Percentiles rank a stretch among this genome's conserved stretches.
These are phyloP conservation scores for Polypterus senegalus DNA, from an alignment of 2,113 vertebrate species.

Conservation along the genomic window DNA sequence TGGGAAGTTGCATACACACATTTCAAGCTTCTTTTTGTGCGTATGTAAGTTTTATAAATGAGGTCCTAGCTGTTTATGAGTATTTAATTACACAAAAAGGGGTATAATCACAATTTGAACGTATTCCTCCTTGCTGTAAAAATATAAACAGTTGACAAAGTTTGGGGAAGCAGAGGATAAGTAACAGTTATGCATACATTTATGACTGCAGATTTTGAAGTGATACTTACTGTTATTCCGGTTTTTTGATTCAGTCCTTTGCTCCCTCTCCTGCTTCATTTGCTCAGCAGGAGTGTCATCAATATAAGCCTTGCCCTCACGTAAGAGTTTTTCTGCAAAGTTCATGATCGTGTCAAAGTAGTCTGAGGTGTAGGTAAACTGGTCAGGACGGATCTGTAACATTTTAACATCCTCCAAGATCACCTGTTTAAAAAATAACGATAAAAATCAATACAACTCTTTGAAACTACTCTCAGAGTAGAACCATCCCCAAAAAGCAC, in stretches of 20 bases:
- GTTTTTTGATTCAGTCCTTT: slow-evolving; percentile 72
- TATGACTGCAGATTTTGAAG: background rate
- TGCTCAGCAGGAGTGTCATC: slow-evolving; percentile 84
- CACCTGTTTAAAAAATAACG: slow-evolving; percentile 50
- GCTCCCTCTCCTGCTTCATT: slow-evolving; percentile 91
- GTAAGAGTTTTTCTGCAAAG: slow-evolving; percentile 76
- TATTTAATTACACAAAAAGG: background rate
- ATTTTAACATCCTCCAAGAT: slow-evolving; percentile 92
- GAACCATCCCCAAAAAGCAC: too few relatives aligned
- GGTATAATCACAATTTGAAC: background rate
- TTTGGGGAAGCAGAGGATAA: background rate
- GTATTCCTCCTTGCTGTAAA: background rate
- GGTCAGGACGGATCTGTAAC: slow-evolving; percentile 90
- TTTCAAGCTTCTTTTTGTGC: too few relatives aligned
- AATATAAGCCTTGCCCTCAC: slow-evolving; percentile 82
- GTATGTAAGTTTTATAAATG: too few relatives aligned
- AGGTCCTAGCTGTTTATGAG: too few relatives aligned
- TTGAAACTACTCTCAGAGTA: too few relatives aligned
- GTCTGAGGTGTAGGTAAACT: slow-evolving; percentile 95
- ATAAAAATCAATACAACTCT: background rate
- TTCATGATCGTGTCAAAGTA: slow-evolving; percentile 78
- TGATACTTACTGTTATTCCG: slow-evolving; percentile 71
- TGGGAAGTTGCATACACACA: too few relatives aligned
- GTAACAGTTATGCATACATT: too few relatives aligned
- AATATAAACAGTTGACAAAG: background rate